Conservation (phyloP, 2,113 vertebrate species). For the Otocyon megalotis region DNA sequence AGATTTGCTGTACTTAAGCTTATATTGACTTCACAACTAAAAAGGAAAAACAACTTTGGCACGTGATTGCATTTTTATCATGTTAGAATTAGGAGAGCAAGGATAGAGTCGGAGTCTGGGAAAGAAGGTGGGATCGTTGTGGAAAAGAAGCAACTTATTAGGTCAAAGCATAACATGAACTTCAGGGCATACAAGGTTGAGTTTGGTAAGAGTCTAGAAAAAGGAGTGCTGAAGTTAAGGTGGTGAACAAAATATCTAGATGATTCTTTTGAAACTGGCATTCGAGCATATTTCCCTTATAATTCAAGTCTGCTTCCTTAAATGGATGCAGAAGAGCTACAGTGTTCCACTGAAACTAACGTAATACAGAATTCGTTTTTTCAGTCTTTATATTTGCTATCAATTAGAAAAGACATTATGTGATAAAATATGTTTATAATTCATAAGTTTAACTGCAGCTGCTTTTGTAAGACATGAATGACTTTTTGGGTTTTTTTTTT, state of each 20-base stretch:
- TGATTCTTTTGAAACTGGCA: background rate
- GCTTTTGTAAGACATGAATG: background rate
- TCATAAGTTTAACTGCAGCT: background rate
- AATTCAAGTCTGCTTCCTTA: background rate
- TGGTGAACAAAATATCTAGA: background rate
- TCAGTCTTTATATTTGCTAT: background rate
- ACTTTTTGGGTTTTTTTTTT: background rate
- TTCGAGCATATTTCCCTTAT: background rate
- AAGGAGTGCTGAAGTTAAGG: background rate
- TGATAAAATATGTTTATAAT: background rate
- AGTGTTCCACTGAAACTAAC: background rate
- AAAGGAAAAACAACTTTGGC: background rate
- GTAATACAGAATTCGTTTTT: background rate
- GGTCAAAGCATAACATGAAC: background rate
- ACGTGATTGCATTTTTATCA: slow-evolving; percentile 1
- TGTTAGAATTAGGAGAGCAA: background rate
- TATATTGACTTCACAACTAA: background rate
- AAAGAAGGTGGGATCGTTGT: background rate
- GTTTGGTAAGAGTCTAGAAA: background rate
- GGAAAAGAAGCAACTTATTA: background rate
- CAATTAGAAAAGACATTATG: background rate
- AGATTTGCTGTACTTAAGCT: slow-evolving; percentile 15
- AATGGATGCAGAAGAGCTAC: background rate
- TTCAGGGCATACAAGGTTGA: background rate
- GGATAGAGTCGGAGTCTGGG: background rate